Percentiles rank a stretch among this genome's conserved stretches.
Conservation (phyloP, 2,113 vertebrate species). For the Eulemur macaco region DNA sequence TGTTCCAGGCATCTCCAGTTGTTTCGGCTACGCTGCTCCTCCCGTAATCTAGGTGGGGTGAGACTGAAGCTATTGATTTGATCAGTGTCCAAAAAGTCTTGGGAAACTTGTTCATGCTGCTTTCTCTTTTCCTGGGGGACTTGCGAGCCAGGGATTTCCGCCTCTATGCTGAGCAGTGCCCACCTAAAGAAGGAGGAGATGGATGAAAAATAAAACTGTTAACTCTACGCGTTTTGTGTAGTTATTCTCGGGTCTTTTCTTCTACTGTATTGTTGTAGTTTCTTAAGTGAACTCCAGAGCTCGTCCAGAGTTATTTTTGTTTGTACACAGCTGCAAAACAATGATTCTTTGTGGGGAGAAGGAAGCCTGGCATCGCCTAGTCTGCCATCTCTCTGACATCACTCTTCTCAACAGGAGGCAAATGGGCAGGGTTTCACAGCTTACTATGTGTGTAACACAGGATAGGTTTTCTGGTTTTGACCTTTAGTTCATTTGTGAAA, state of each 20-base stretch:
- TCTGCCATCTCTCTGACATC: background rate
- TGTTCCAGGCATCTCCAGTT: background rate
- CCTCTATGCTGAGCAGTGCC: background rate
- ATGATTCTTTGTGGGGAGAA: background rate
- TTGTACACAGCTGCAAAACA: background rate
- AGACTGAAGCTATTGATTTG: background rate
- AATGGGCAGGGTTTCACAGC: too few species aligned
- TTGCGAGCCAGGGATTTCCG: background rate
- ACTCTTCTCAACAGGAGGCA: background rate
- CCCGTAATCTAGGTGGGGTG: too few species aligned
- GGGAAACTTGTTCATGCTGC: too few species aligned
- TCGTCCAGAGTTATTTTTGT: background rate
- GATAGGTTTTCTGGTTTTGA: accelerated
- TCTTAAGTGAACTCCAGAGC: background rate
- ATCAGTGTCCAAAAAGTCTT: too few species aligned
- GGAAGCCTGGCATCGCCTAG: background rate
- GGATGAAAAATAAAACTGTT: background rate
- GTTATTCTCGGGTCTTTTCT: background rate
- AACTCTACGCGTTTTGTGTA: background rate
- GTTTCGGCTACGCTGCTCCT: background rate
- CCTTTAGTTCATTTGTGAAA: background rate
- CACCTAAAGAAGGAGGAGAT: background rate
- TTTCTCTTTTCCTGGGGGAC: background rate
- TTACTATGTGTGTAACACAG: background rate
- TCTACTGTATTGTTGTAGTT: background rate